A percentile compares a stretch with the other conserved stretches of the same genome.
Conservation (phyloP, 2,113 vertebrate genomes). For the Strigops habroptila region DNA sequence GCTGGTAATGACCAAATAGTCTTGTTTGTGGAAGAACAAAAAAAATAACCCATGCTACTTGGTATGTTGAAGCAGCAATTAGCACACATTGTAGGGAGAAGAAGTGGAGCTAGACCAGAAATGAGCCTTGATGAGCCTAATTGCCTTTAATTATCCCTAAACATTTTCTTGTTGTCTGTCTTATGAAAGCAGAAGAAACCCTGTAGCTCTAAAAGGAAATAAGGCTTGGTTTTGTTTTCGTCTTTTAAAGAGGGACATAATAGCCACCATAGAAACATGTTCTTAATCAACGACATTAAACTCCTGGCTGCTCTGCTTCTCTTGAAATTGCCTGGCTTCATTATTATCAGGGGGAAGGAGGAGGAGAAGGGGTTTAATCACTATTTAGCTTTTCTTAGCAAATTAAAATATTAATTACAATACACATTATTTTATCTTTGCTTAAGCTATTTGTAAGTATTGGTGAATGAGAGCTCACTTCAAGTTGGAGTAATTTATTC, state of each 20-base stretch:
- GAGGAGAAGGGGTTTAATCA: slow-evolving; percentile 64
- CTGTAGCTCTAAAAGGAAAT: slow-evolving; percentile 74
- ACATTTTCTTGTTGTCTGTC: slow-evolving; percentile 68
- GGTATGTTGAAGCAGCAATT: slow-evolving; percentile 70
- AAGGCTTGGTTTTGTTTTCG: slow-evolving; percentile 71
- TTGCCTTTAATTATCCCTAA: slow-evolving; percentile 79
- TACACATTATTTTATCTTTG: slow-evolving; percentile 74
- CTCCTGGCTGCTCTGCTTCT: slow-evolving; percentile 67
- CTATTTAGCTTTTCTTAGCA: slow-evolving; percentile 71
- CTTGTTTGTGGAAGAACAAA: slow-evolving; percentile 55
- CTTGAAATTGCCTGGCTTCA: slow-evolving; percentile 72
- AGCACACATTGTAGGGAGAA: slow-evolving; percentile 61
- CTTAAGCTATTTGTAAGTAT: slow-evolving; percentile 66
- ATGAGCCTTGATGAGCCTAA: slow-evolving; percentile 72
- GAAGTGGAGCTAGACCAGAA: slow-evolving; percentile 50
- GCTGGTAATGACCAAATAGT: slow-evolving; percentile 58
- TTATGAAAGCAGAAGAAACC: slow-evolving; percentile 71
- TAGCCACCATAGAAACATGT: slow-evolving; percentile 72
- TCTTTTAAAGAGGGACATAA: slow-evolving; percentile 69
- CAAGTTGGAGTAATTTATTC: slow-evolving; percentile 50
- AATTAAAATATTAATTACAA: slow-evolving; percentile 84
- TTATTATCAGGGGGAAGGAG: slow-evolving; percentile 70
- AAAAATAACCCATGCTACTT: slow-evolving; percentile 35
- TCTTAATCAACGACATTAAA: slow-evolving; percentile 79
- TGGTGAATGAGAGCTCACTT: slow-evolving; percentile 30